Evolutionary conservation across 2,888 invertebrate species (phyloP).

Genomic region (Ormyrus thymus): DNA sequence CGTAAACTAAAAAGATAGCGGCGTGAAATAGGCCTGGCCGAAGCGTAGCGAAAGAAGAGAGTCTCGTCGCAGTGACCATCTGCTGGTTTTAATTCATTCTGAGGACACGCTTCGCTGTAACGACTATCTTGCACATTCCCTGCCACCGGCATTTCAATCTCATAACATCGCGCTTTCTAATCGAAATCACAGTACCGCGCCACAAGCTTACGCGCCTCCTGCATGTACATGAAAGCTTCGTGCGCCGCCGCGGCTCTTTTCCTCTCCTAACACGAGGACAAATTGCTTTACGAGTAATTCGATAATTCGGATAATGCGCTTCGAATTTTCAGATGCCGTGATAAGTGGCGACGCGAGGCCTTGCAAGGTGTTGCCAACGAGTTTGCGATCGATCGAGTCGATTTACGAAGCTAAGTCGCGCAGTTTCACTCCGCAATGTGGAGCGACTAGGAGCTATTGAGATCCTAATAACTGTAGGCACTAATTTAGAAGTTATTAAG

Average conservation of each 20-base stretch:
- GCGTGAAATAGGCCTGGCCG: too few relatives aligned
- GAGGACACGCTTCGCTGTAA: neutral
- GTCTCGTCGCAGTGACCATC: conserved; percentile 24
- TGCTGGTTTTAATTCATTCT: conserved; percentile 40
- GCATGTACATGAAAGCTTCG: conserved; percentile 10
- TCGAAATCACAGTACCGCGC: conserved; percentile 21
- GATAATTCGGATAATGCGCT: conserved; percentile 22
- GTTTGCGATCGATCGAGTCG: too few relatives aligned
- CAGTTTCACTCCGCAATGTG: too few relatives aligned
- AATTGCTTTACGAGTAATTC: neutral
- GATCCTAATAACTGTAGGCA: too few relatives aligned
- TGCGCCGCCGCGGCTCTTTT: neutral
- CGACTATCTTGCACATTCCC: neutral
- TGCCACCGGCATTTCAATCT: neutral
- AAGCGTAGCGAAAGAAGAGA: conserved; percentile 1
- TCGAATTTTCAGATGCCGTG: neutral
- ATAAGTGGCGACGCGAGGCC: too few relatives aligned
- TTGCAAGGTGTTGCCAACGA: too few relatives aligned
- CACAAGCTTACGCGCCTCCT: neutral
- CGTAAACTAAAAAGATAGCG: too few relatives aligned
- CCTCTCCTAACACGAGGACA: too few relatives aligned
- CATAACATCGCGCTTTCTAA: conserved; percentile 43
- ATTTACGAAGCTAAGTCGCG: too few relatives aligned
- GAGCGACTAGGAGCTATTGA: too few relatives aligned
- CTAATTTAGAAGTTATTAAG: too few relatives aligned